These are phyloP conservation scores for Pteropus rufus DNA, from an alignment of 2,797 vertebrate species.

Conservation along the genomic window DNA sequence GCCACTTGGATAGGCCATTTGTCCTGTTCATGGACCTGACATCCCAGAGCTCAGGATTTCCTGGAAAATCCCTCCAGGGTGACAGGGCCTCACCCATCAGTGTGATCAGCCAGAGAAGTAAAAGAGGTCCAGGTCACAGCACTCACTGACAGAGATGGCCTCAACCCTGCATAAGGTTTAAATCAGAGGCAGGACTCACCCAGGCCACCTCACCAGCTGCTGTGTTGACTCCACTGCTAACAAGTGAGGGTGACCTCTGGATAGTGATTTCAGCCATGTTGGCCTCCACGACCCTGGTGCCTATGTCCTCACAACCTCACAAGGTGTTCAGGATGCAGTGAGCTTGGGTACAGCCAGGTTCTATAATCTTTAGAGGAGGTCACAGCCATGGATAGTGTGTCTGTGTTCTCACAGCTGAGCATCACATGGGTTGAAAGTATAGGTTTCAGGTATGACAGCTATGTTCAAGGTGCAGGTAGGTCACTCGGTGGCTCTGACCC, in stretches of 20 bases:
- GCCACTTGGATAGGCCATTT: not conserved
- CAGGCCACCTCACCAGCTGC: not conserved
- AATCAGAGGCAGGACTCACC: not conserved
- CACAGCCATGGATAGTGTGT: fast-evolving
- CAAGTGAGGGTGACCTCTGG: no score
- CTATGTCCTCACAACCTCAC: not conserved
- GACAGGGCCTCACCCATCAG: not conserved
- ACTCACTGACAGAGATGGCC: not conserved
- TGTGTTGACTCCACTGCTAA: not conserved
- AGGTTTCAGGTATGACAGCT: not conserved
- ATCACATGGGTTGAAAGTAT: not conserved
- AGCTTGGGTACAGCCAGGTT: not conserved
- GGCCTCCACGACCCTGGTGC: not conserved
- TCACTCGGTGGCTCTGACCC: not conserved
- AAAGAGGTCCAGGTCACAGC: not conserved
- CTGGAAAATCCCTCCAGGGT: not conserved
- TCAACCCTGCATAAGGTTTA: not conserved
- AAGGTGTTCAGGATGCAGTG: not conserved
- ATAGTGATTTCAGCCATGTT: not conserved
- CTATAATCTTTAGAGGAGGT: not conserved
- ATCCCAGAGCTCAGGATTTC: not conserved
- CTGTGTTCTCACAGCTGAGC: not conserved
- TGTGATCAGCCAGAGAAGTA: fast-evolving
- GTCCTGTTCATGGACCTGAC: not conserved
- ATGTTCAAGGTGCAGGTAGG: not conserved